A percentile compares a stretch with the other conserved stretches of the same genome.
phyloP scores from a whole-genome alignment of 2,797 vertebrate genomes.

The Strix occidentalis region DNA sequence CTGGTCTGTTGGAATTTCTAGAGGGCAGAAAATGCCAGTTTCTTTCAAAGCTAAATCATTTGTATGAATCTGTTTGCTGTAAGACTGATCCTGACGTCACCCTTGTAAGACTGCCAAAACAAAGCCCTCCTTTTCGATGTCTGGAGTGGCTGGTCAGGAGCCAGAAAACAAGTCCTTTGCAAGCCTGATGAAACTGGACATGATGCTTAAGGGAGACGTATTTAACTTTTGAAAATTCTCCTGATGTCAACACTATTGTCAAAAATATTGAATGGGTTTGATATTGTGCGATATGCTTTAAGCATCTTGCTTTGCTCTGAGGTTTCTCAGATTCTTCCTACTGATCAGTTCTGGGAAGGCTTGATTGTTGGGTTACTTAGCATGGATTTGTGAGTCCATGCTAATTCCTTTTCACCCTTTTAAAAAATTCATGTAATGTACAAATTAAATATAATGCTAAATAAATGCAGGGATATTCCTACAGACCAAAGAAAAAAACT shows the following conservation, averaged over 20 bases:
- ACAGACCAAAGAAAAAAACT: neutral
- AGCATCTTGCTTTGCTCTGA: neutral
- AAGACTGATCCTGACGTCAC: neutral
- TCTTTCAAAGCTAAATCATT: neutral
- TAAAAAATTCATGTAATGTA: neutral
- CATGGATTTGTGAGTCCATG: neutral
- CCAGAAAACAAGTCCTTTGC: neutral
- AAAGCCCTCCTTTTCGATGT: neutral
- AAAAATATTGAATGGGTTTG: neutral
- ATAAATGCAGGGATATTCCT: neutral
- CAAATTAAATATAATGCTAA: neutral
- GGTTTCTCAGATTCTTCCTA: neutral
- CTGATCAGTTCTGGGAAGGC: neutral
- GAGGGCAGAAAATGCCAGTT: neutral
- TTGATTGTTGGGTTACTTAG: neutral
- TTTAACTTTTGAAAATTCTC: neutral
- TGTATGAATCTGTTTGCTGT: neutral
- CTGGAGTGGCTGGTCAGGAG: neutral
- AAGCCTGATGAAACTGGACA: neutral
- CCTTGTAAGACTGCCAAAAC: neutral
- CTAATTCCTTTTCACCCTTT: neutral
- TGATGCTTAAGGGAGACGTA: neutral
- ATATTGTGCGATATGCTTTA: neutral
- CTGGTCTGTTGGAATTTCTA: neutral
- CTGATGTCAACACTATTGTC: neutral